phyloP scores from a whole-genome alignment of 2,113 vertebrate genomes.

The Pitta sordida region DNA sequence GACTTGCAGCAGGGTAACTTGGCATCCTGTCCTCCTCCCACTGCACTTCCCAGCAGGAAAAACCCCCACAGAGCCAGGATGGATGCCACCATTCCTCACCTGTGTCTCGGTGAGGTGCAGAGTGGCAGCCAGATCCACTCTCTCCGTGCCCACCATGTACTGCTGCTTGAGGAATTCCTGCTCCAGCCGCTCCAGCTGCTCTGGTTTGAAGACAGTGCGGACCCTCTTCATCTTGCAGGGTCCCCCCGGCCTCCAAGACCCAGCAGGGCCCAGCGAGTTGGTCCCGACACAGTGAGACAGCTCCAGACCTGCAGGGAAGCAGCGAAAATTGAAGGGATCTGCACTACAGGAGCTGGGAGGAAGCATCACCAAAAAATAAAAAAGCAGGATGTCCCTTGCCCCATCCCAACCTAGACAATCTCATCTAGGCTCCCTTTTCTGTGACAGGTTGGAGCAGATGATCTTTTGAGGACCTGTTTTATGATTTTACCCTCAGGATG shows the following conservation, averaged over 20 bases:
- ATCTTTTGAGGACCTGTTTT: not conserved
- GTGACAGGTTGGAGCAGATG: not conserved
- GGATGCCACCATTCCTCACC: not conserved
- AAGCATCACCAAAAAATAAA: not conserved
- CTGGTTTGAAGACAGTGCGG: conserved; percentile 74
- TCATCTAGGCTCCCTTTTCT: not conserved
- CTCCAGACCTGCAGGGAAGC: conserved; percentile 51
- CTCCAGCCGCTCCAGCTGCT: conserved; percentile 79
- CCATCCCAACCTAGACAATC: not conserved
- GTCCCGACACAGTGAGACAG: not conserved
- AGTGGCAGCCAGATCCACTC: conserved; percentile 73
- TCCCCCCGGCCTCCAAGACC: conserved; percentile 11
- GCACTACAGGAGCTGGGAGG: not conserved
- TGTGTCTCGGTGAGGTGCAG: conserved; percentile 78
- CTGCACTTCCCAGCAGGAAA: accelerated
- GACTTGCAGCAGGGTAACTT: not conserved
- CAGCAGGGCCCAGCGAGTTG: not conserved
- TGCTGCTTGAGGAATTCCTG: conserved; percentile 77
- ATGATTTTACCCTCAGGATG: not conserved
- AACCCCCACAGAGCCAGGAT: not conserved
- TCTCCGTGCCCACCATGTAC: conserved; percentile 77
- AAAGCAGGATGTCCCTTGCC: not conserved
- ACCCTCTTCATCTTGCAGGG: conserved; percentile 72
- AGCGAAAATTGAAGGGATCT: not conserved
- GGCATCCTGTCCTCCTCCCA: accelerated